Evolutionary conservation across 2,888 invertebrate species (phyloP).

Genomic region (Ommatoiulus sabulosus): DNA sequence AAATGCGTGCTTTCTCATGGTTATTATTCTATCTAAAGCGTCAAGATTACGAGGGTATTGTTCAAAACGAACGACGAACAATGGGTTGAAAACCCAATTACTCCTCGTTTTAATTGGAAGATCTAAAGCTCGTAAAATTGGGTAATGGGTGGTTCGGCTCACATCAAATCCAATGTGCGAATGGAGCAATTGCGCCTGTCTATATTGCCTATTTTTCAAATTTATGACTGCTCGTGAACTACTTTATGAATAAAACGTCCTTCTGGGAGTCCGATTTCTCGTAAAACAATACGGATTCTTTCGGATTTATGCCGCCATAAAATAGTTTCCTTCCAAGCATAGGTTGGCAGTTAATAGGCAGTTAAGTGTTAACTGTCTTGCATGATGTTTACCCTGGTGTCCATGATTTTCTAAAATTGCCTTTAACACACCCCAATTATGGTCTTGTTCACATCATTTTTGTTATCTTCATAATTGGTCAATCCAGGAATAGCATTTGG

Average conservation of each 20-base stretch:
- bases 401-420: no score
- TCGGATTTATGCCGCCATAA: not conserved
- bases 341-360: not conserved
- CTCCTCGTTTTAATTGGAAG: not conserved
- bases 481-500: no score
- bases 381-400: not conserved
- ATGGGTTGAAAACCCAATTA: not conserved
- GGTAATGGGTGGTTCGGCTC: not conserved
- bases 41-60: not conserved
- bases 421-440: no score
- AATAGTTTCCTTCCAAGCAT: not conserved
- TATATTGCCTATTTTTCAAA: not conserved
- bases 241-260: not conserved
- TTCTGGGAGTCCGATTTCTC: not conserved
- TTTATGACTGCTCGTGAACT: not conserved
- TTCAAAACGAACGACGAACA: not conserved
- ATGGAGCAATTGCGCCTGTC: not conserved
- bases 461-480: no score
- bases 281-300: not conserved
- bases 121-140: constrained; percentile 3
- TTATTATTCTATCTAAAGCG: constrained; percentile 8
- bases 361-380: not conserved
- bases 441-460: no score
- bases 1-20: constrained; percentile 34
- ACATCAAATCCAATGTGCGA: constrained; percentile 10